Evolutionary conservation across 2,797 vertebrate species (phyloP).

Genomic region (Lagorchestes hirsutus): DNA sequence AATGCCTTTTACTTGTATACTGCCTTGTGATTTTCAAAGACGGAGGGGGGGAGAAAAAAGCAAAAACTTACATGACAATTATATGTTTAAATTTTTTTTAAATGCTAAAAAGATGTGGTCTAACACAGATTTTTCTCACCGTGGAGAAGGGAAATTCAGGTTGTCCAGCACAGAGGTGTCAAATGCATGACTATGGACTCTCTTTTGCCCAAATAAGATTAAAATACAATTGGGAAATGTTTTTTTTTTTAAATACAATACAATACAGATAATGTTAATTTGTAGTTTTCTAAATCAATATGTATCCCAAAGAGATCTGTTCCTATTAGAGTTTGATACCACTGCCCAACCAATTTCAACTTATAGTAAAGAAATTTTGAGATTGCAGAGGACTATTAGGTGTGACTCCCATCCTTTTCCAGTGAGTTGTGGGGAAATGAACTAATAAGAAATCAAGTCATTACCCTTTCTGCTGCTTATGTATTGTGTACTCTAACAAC

Average conservation of each 20-base stretch:
- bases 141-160: neutral
- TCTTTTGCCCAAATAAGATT: neutral
- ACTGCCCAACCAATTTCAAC: neutral
- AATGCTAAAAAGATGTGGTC: too few relatives aligned
- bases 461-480: constrained; percentile 25
- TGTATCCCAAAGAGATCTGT: neutral
- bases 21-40: neutral
- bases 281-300: neutral
- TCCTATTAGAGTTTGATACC: neutral
- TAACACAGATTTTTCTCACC: neutral
- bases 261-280: neutral
- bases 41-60: neutral
- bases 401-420: neutral
- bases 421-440: neutral
- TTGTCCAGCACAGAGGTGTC: neutral
- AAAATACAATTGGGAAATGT: neutral
- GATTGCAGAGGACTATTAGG: neutral
- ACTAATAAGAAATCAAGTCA: neutral
- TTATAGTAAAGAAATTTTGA: neutral
- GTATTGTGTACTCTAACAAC: neutral
- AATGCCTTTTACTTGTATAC: neutral
- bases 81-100: too few relatives aligned
- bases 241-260: neutral
- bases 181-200: neutral
- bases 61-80: neutral